Percentiles rank a stretch among this genome's conserved stretches.
Conservation (phyloP, 2,113 vertebrate genomes). For the Columba janthina region DNA sequence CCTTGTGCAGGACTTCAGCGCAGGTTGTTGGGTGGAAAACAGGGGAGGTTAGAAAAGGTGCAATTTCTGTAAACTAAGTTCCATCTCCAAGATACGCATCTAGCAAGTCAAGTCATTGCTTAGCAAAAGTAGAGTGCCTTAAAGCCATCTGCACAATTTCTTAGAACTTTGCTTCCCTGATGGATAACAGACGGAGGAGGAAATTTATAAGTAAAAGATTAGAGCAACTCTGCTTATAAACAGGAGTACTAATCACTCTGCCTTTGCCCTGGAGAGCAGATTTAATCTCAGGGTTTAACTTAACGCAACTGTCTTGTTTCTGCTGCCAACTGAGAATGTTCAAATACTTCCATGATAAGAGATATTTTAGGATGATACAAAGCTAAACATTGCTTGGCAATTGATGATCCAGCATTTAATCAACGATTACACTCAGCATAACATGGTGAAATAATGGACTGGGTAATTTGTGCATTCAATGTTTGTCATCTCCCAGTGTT, state of each 20-base stretch:
- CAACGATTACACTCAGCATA: background rate
- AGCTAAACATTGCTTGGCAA: background rate
- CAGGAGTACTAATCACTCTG: constrained; percentile 63
- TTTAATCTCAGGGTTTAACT: constrained; percentile 60
- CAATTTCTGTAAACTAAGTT: background rate
- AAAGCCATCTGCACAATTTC: constrained; percentile 51
- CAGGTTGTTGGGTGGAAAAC: background rate
- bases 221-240: constrained; percentile 60
- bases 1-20: background rate
- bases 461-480: background rate
- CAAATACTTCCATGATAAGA: constrained; percentile 1
- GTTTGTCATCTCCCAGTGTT: background rate
- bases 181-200: constrained; percentile 62
- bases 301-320: constrained; percentile 55
- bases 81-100: constrained; percentile 3
- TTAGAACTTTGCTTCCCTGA: constrained; percentile 49
- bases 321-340: constrained; percentile 30
- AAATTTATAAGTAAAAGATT: constrained; percentile 65
- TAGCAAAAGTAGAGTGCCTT: background rate
- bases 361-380: constrained; percentile 10
- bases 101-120: constrained; percentile 18
- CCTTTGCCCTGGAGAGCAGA: constrained; percentile 57
- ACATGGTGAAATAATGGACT: background rate
- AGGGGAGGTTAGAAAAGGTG: background rate
- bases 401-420: constrained; percentile 3